These are phyloP conservation scores for Reticulitermes speratus DNA, from an alignment of 1,140 invertebrate genomes.

Conservation along the genomic window DNA sequence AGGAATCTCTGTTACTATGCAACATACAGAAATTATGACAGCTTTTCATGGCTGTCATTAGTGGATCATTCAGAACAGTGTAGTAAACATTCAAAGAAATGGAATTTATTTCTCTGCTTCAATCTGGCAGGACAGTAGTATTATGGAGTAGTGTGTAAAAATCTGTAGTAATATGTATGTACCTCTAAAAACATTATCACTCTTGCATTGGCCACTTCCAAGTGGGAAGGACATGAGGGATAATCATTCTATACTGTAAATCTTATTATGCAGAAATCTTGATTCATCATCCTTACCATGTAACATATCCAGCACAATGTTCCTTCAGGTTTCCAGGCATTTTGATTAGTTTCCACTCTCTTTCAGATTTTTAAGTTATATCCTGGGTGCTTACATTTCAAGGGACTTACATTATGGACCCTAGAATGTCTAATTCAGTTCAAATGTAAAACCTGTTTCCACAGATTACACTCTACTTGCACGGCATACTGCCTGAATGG, in stretches of 20 bases:
- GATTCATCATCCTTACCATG: neutral
- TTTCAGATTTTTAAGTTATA: neutral
- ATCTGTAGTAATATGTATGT: conserved; percentile 10
- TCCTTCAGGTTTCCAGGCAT: neutral
- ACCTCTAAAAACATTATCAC: conserved; percentile 7
- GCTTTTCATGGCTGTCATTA: neutral
- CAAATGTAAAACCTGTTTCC: neutral
- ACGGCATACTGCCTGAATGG: neutral
- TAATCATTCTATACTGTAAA: neutral
- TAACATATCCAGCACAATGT: neutral
- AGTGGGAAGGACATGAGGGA: neutral
- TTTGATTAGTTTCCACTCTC: conserved; percentile 14
- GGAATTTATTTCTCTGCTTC: neutral
- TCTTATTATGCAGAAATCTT: conserved; percentile 4
- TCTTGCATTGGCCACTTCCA: neutral
- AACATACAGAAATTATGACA: neutral
- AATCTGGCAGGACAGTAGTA: neutral
- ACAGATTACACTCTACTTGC: neutral
- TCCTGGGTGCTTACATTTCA: neutral
- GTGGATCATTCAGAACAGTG: neutral
- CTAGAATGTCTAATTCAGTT: neutral
- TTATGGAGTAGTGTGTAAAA: neutral
- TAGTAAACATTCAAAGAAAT: conserved; percentile 14
- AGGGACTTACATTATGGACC: neutral
- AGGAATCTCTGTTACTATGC: conserved; percentile 10